Conservation (phyloP, 2,888 invertebrate genomes). For the Sceliomorpha sp. region DNA sequence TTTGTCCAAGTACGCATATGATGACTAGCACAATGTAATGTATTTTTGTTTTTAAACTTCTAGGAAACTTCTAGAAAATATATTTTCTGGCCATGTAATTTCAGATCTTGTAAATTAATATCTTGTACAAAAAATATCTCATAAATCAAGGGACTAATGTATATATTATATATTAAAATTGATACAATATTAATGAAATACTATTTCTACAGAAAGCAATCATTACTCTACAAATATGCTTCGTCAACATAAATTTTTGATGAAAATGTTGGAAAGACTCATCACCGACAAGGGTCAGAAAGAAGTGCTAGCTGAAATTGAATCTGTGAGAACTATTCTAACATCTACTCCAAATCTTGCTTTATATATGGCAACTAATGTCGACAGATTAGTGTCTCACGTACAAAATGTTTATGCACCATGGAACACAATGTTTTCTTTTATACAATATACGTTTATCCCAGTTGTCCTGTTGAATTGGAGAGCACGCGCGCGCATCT, state of each 20-base stretch:
- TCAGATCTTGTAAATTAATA: too few relatives aligned
- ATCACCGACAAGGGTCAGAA: conserved; percentile 81
- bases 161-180: not conserved
- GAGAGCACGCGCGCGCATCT: conserved; percentile 57
- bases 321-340: conserved; percentile 83
- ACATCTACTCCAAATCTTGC: conserved; percentile 84
- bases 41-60: too few relatives aligned
- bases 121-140: not conserved
- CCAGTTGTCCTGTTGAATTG: conserved; percentile 10
- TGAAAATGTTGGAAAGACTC: conserved; percentile 84
- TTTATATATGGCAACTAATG: conserved; percentile 88
- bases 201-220: conserved; percentile 84
- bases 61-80: too few relatives aligned
- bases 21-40: too few relatives aligned
- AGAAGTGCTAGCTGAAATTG: conserved; percentile 80
- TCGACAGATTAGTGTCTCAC: conserved; percentile 82
- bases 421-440: conserved; percentile 81
- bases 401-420: conserved; percentile 82
- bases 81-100: too few relatives aligned
- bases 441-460: not conserved
- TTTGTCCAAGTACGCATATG: too few relatives aligned
- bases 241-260: conserved; percentile 89
- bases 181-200: not conserved
- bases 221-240: conserved; percentile 86
- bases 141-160: too few relatives aligned